Evolutionary conservation across 2,888 invertebrate species (phyloP).

Genomic region (Cerastoderma edule): DNA sequence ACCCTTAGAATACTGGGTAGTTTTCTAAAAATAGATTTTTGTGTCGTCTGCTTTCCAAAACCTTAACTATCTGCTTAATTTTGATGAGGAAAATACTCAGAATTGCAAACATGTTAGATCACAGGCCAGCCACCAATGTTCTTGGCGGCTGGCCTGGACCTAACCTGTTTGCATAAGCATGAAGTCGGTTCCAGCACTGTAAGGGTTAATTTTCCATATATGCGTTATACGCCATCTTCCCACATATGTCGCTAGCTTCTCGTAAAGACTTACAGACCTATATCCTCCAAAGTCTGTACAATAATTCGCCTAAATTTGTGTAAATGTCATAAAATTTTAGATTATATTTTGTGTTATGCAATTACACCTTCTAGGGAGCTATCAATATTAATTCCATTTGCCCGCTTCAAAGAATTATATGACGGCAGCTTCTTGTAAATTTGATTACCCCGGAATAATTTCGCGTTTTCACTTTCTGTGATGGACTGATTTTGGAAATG

Average conservation of each 20-base stretch:
- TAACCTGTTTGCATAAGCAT: no score
- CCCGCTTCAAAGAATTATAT: slow-evolving; percentile 59
- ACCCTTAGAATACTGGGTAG: no score
- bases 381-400: slow-evolving; percentile 64
- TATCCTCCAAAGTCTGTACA: slow-evolving; percentile 11
- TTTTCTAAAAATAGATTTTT: no score
- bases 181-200: no score
- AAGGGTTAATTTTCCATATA: no score
- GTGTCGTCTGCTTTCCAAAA: no score
- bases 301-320: slow-evolving; percentile 41
- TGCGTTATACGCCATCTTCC: no score
- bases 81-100: no score
- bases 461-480: slow-evolving; percentile 57
- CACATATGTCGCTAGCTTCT: neutral
- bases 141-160: no score
- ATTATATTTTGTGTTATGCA: slow-evolving; percentile 62
- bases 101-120: no score
- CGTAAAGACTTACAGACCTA: slow-evolving; percentile 12
- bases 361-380: slow-evolving; percentile 52
- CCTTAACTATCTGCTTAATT: no score
- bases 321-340: slow-evolving; percentile 60
- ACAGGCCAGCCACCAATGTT: no score
- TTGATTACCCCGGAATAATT: slow-evolving; percentile 61
- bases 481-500: slow-evolving; percentile 57
- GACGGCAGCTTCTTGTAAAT: slow-evolving; percentile 49